A percentile compares a stretch with the other conserved stretches of the same genome.
phyloP scores from a whole-genome alignment of 2,797 vertebrate species.

The Lutjanus campechanus region DNA sequence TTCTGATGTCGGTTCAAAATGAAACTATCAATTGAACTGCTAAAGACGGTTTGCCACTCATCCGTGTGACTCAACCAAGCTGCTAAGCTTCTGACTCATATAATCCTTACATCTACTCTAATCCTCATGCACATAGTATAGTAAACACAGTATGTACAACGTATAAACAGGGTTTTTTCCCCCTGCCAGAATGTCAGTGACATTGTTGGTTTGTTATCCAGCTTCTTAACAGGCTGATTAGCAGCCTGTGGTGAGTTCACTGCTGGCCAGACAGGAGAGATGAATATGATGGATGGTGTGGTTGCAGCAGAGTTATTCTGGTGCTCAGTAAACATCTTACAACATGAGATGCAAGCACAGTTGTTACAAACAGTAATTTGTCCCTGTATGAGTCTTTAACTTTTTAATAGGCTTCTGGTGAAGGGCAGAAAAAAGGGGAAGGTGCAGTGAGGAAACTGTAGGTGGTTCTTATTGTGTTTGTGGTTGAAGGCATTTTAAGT shows the following conservation, averaged over 20 bases:
- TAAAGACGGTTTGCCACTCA: neutral
- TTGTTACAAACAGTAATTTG: neutral
- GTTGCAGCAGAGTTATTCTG: neutral
- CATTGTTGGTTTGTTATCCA: neutral
- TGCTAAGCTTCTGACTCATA: neutral
- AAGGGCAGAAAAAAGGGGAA: neutral
- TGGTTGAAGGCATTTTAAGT: neutral
- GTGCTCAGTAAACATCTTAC: neutral
- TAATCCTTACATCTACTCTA: neutral
- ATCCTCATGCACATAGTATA: neutral
- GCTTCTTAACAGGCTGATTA: neutral
- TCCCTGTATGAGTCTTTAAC: neutral
- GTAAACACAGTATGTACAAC: neutral
- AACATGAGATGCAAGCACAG: neutral
- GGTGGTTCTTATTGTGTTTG: neutral
- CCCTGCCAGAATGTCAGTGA: neutral
- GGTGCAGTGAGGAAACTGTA: neutral
- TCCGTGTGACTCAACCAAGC: neutral
- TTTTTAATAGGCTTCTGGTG: neutral
- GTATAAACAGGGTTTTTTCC: neutral
- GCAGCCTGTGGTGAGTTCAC: neutral
- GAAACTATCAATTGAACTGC: neutral
- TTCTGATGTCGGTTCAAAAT: neutral
- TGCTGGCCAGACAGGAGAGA: neutral
- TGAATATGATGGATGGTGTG: neutral